Evolutionary conservation across 2,888 invertebrate genomes (phyloP).

Genomic region (Drosophila setosimentum): DNA sequence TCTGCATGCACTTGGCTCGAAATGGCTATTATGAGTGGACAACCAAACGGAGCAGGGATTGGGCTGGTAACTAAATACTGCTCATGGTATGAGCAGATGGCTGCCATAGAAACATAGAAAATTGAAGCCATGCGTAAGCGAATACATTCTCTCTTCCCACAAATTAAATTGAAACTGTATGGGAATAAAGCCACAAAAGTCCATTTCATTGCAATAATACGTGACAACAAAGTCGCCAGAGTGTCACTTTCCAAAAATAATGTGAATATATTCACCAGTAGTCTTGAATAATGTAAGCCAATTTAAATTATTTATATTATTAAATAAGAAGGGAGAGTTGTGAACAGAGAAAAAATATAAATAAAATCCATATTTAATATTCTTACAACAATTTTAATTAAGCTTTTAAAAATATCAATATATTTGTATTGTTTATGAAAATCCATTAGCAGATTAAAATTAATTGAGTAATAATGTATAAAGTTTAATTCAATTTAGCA

Average conservation of each 20-base stretch:
- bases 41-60: not conserved
- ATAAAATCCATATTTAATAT: not conserved
- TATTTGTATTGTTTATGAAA: not conserved
- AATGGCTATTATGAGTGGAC: conserved; percentile 41
- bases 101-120: conserved; percentile 35
- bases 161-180: conserved; percentile 63
- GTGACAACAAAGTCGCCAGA: not conserved
- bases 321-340: not conserved
- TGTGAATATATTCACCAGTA: not conserved
- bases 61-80: not conserved
- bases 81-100: conserved; percentile 10
- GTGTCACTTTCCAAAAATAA: not conserved
- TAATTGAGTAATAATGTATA: too few species aligned
- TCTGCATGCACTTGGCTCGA: conserved; percentile 27
- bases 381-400: not conserved
- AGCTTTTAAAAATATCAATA: not conserved
- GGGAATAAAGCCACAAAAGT: conserved; percentile 51
- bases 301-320: not conserved
- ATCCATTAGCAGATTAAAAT: not conserved
- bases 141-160: conserved; percentile 42
- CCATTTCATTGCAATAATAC: not conserved
- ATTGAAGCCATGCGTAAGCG: conserved; percentile 54
- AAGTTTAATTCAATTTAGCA: not conserved
- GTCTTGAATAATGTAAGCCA: not conserved
- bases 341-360: not conserved